Evolutionary conservation across 2,797 vertebrate species (phyloP).

Genomic region (Myotis vivesi): DNA sequence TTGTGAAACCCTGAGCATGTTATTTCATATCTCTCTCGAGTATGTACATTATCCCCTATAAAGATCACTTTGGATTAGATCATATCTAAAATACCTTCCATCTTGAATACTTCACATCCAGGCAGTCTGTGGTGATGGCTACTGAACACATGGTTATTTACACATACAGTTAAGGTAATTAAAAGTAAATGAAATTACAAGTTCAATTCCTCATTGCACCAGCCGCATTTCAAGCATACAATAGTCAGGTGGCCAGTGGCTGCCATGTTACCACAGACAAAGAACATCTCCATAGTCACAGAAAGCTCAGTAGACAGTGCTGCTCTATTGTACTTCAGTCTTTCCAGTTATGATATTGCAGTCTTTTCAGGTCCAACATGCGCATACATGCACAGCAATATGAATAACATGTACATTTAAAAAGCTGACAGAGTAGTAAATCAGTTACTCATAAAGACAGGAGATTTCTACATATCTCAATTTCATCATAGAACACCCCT

Average conservation of each 20-base stretch:
- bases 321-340: neutral
- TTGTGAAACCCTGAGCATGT: constrained; percentile 15
- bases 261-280: neutral
- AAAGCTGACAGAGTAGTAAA: neutral
- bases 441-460: neutral
- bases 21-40: constrained; percentile 1
- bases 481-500: neutral
- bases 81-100: neutral
- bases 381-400: neutral
- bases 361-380: neutral
- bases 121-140: neutral
- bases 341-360: neutral
- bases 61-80: neutral
- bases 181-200: neutral
- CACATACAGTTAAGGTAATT: neutral
- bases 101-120: neutral
- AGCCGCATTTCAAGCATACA: neutral
- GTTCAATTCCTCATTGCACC: neutral
- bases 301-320: neutral
- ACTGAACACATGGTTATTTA: neutral
- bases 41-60: neutral
- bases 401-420: neutral
- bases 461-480: neutral
- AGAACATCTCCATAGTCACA: neutral
- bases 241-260: neutral